These are phyloP conservation scores for Ceratina japonica DNA, from an alignment of 1,140 invertebrate species.

Conservation along the genomic window DNA sequence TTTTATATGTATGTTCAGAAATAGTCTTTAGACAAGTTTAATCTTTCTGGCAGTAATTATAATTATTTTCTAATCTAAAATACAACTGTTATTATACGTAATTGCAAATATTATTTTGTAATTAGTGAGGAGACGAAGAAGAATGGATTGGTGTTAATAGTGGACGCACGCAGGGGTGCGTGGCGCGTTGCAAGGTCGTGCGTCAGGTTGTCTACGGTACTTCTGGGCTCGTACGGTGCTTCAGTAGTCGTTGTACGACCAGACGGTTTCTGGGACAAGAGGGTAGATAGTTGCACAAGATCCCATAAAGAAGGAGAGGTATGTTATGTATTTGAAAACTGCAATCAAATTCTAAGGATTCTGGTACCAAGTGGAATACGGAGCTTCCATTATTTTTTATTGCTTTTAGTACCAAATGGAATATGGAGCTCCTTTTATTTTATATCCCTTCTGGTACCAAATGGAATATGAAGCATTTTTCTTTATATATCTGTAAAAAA, in stretches of 20 bases:
- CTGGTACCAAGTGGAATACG: neutral
- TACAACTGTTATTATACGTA: neutral
- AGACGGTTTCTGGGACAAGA: constrained; percentile 87
- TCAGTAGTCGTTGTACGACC: constrained; percentile 83
- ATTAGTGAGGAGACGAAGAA: constrained; percentile 77
- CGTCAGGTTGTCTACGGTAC: constrained; percentile 80
- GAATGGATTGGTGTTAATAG: constrained; percentile 82
- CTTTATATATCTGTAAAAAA: neutral
- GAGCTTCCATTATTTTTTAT: no score
- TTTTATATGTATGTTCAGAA: neutral
- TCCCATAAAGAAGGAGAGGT: constrained; percentile 84
- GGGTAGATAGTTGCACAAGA: constrained; percentile 85
- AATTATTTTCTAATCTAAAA: no score
- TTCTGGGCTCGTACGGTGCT: constrained; percentile 79
- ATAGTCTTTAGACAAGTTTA: no score
- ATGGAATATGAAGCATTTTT: neutral
- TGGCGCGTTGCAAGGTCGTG: constrained; percentile 83
- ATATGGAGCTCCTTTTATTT: neutral
- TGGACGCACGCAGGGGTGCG: constrained; percentile 83
- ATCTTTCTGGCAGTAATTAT: no score
- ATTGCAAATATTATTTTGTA: neutral
- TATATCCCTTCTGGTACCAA: neutral
- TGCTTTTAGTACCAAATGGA: neutral
- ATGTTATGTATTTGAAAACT: neutral
- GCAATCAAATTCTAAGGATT: neutral